Evolutionary conservation across 30 jellyfish, hydroid and myxozoan genomes (phyloP), one percentile per base, ranked within the genome.

Genomic region (Mastigias papua): DNA sequence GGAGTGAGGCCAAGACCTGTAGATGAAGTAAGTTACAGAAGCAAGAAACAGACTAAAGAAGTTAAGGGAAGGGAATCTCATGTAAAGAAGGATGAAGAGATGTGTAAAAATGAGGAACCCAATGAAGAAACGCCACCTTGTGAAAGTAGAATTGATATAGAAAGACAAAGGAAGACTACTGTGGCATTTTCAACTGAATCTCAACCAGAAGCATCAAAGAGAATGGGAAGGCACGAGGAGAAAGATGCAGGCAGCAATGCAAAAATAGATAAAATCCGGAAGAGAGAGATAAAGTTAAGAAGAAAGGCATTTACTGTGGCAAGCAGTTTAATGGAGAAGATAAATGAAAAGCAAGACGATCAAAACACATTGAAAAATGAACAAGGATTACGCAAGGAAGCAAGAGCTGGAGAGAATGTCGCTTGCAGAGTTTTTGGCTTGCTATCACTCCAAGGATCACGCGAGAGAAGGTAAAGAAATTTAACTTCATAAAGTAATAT

Each of bases 341-440:
- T 63, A 63, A 25, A 10, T 63, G 74, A 63, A 20, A 63, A 22
- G 19, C 22, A 22, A 25, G 46, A n/a, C 21, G 26, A 1, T 63
- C 42, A 17, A 27, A 63, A 25, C 26, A 27, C 9, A 25, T 2
- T 1, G 13, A 25, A 20, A 25, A 63, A 63, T 63, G 74, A 63
- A 63, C n/a, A 6, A 37, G 37, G 30, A 42, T 8, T 21, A 20
- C 34, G 37, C 19, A 72, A 72, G 83, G 83, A 72, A 54, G 78
- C 34, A 26, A 57, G 78, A 60, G 30, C 22, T 54, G 64, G 67
- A 1, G 97, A 84, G 34, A 37, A 31, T 35, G 77, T 90, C 13
- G 97, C 97, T 7, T 90, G 97, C 65, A 86, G 76, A 69, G 86
- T 90, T 2, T 90, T 71, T 57, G 97, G 97, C 25, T 54, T 90